Evolutionary conservation across 2,888 invertebrate species (phyloP).

Genomic region (Bembecia ichneumoniformis): DNA sequence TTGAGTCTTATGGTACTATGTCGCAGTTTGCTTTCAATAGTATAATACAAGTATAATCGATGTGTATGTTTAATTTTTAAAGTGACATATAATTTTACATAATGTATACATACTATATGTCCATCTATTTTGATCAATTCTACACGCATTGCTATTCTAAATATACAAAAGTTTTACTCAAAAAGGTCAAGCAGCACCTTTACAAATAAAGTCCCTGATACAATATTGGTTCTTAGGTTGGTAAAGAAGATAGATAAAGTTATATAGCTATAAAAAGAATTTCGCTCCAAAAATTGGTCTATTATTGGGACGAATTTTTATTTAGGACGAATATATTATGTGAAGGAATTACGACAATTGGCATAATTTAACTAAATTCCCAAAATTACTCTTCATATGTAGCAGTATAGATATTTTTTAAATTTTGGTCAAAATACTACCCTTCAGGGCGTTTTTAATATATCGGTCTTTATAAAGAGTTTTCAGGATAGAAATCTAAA

Average conservation of each 20-base stretch:
- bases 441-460: no score
- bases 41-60: no score
- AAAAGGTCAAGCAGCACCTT: slow-evolving; percentile 10
- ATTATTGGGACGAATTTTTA: slow-evolving; percentile 2
- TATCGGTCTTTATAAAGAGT: no score
- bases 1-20: no score
- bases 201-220: slow-evolving; percentile 9
- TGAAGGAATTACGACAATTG: not conserved
- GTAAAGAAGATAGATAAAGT: not conserved
- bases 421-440: no score
- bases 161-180: slow-evolving; percentile 2
- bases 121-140: slow-evolving; percentile 7
- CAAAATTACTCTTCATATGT: no score
- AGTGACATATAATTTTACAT: no score
- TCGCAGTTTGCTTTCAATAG: no score
- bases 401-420: no score
- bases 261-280: slow-evolving; percentile 9
- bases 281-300: slow-evolving; percentile 19
- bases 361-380: no score
- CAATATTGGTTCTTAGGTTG: slow-evolving; percentile 6
- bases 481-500: no score
- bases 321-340: not conserved
- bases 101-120: not conserved
- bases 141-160: slow-evolving; percentile 9
- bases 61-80: no score